phyloP scores from a whole-genome alignment of 2,888 invertebrate species.

The Chelonus formosanus region DNA sequence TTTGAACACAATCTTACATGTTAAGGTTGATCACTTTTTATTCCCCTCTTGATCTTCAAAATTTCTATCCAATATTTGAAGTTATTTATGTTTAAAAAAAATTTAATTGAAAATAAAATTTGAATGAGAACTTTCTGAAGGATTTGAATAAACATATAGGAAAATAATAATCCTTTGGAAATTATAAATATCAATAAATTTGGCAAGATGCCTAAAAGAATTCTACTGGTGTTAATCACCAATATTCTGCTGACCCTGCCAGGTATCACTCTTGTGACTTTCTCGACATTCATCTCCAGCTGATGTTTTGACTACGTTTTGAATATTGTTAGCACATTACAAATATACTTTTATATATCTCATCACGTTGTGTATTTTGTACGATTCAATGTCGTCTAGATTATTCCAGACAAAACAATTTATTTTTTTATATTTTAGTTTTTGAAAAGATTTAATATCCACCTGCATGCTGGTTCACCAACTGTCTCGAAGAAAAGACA shows the following conservation, averaged over 20 bases:
- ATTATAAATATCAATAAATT: not conserved
- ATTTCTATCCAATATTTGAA: too few species aligned
- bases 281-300: slow-evolving; percentile 58
- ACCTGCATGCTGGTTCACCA: slow-evolving; percentile 86
- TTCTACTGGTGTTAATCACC: not conserved
- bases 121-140: too few species aligned
- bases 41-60: too few species aligned
- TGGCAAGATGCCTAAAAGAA: slow-evolving; percentile 9
- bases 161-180: too few species aligned
- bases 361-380: slow-evolving; percentile 27
- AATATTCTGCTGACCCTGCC: slow-evolving; percentile 26
- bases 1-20: too few species aligned
- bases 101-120: too few species aligned
- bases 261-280: slow-evolving; percentile 42
- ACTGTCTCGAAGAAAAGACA: slow-evolving; percentile 84
- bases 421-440: slow-evolving; percentile 25
- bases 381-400: slow-evolving; percentile 26
- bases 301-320: slow-evolving; percentile 57
- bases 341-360: slow-evolving; percentile 12
- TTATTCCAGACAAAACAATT: slow-evolving; percentile 30
- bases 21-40: too few species aligned
- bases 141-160: too few species aligned
- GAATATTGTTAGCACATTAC: slow-evolving; percentile 31
- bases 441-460: slow-evolving; percentile 65
- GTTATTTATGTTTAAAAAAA: too few species aligned